These are phyloP conservation scores for Glyphotaelius pellucidus DNA, from an alignment of 2,888 invertebrate genomes.

Conservation along the genomic window DNA sequence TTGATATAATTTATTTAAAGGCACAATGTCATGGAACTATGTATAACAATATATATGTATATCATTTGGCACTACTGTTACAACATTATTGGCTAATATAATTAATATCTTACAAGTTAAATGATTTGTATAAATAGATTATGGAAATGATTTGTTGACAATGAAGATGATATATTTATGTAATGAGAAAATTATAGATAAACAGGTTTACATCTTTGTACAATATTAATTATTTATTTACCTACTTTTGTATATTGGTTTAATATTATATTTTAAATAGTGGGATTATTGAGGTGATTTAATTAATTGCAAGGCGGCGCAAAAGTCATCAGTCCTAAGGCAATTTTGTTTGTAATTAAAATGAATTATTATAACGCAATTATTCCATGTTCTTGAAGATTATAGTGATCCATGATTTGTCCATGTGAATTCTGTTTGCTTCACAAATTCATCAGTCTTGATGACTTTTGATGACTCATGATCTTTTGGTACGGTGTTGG, in stretches of 20 bases:
- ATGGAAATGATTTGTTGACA: neutral
- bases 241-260: neutral
- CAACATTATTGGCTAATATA: neutral
- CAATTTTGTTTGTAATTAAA: too few relatives aligned
- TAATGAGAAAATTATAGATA: neutral
- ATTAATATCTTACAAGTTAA: neutral
- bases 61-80: slow-evolving; percentile 17
- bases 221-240: neutral
- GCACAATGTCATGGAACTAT: neutral
- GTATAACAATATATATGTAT: neutral
- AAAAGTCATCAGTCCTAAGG: too few relatives aligned
- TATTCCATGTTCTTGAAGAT: too few relatives aligned
- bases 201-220: neutral
- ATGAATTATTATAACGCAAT: too few relatives aligned
- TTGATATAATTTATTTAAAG: neutral
- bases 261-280: neutral
- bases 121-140: neutral
- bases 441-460: too few relatives aligned
- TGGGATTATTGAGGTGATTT: neutral
- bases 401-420: too few relatives aligned
- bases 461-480: too few relatives aligned
- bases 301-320: neutral
- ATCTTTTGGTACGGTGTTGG: too few relatives aligned
- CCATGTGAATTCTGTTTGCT: too few relatives aligned
- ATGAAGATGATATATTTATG: neutral